These are phyloP conservation scores for Saturnia pavonia DNA, from an alignment of 2,888 invertebrate genomes.

Conservation along the genomic window DNA sequence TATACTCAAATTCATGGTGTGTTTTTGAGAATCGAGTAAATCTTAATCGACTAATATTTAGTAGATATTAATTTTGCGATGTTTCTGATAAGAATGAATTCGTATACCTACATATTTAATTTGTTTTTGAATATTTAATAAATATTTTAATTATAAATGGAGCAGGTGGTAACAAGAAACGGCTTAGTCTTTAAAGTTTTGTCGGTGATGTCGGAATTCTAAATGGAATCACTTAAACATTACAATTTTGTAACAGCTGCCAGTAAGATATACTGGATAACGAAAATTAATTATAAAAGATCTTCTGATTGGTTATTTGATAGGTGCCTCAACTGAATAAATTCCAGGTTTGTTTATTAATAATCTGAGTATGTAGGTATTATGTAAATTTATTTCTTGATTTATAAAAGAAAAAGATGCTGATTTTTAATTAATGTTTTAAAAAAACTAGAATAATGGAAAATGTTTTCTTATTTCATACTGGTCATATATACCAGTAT, in stretches of 20 bases:
- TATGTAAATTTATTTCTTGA: not conserved
- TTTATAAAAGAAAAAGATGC: too few species aligned
- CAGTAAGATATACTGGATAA: not conserved
- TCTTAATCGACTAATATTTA: too few species aligned
- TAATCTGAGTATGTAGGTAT: not conserved
- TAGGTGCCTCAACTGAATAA: not conserved
- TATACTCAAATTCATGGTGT: too few species aligned
- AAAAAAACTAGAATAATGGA: too few species aligned
- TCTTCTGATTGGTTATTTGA: not conserved
- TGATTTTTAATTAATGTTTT: too few species aligned
- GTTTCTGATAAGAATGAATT: not conserved
- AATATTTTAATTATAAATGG: not conserved
- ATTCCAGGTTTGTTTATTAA: not conserved
- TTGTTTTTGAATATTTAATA: not conserved
- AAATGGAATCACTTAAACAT: not conserved
- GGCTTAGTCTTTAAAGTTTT: not conserved
- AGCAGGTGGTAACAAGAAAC: not conserved
- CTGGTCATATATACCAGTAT: too few species aligned
- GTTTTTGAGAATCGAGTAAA: too few species aligned
- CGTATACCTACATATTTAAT: not conserved
- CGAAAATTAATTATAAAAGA: not conserved
- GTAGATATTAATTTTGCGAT: too few species aligned
- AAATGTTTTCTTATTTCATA: too few species aligned
- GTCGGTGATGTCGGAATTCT: not conserved
- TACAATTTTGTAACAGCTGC: conserved; percentile 8